These are phyloP conservation scores for Vesta saturnalis DNA, from an alignment of 2,888 invertebrate genomes.

Conservation along the genomic window DNA sequence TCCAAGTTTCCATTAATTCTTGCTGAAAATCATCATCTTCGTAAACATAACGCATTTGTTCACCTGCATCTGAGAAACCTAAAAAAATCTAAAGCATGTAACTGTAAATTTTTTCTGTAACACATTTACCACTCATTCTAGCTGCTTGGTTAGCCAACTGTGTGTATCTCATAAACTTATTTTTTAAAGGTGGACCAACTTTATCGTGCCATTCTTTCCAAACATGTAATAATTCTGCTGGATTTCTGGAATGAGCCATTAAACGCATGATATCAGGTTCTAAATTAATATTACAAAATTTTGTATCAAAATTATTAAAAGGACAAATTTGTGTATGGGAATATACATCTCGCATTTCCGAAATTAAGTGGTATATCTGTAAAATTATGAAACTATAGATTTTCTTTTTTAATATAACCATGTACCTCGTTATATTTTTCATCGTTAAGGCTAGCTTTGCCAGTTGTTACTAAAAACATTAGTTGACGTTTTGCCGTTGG, in stretches of 20 bases:
- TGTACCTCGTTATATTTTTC: constrained; percentile 75
- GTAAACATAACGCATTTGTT: constrained; percentile 80
- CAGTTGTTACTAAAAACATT: constrained; percentile 74
- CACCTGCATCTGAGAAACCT: constrained; percentile 84
- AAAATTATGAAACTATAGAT: constrained; percentile 33
- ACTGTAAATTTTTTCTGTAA: constrained; percentile 7
- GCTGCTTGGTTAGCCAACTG: constrained; percentile 84
- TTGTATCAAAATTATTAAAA: constrained; percentile 65
- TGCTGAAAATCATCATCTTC: constrained; percentile 75
- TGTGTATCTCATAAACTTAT: constrained; percentile 81
- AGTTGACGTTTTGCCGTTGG: constrained; percentile 74
- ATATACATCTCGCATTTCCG: constrained; percentile 83
- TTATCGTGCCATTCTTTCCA: constrained; percentile 87
- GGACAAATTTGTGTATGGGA: constrained; percentile 78
- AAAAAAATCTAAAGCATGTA: neutral
- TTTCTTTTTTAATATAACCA: neutral
- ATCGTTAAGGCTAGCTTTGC: constrained; percentile 78
- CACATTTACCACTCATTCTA: constrained; percentile 70
- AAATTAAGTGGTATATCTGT: constrained; percentile 76
- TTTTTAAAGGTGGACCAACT: constrained; percentile 79
- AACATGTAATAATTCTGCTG: constrained; percentile 77
- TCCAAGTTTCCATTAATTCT: constrained; percentile 69
- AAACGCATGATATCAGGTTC: constrained; percentile 72
- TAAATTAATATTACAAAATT: constrained; percentile 70
- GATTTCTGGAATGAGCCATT: constrained; percentile 77